These are phyloP conservation scores for Macropis europaea DNA, from an alignment of 2,888 invertebrate species.

Conservation along the genomic window DNA sequence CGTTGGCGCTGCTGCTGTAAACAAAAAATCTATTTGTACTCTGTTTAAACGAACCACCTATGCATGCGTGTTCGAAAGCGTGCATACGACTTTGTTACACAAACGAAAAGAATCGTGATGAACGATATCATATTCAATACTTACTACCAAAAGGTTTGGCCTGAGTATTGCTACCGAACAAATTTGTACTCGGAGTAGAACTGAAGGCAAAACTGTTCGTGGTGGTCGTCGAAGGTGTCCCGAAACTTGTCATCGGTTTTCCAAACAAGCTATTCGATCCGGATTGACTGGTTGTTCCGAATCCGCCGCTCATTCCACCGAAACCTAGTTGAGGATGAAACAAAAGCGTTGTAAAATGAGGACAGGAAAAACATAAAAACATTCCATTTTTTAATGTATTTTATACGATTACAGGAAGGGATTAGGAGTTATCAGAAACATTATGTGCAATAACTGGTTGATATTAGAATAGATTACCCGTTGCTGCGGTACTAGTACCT, in stretches of 20 bases:
- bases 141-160: constrained; percentile 80
- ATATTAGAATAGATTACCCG: constrained; percentile 65
- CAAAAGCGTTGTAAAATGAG: neutral
- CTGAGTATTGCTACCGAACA: constrained; percentile 79
- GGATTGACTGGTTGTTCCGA: constrained; percentile 82
- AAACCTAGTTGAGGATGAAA: constrained; percentile 77
- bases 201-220: constrained; percentile 79
- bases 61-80: neutral
- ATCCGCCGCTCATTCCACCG: constrained; percentile 80
- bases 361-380: neutral
- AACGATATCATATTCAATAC: too few relatives aligned
- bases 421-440: too few relatives aligned
- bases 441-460: constrained; percentile 9
- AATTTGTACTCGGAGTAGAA: constrained; percentile 75
- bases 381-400: constrained; percentile 15
- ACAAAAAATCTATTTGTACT: constrained; percentile 41
- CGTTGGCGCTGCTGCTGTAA: constrained; percentile 72
- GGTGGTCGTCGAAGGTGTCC: constrained; percentile 81
- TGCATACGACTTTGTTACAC: neutral
- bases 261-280: constrained; percentile 85
- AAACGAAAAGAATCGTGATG: too few relatives aligned
- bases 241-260: constrained; percentile 84
- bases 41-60: neutral
- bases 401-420: too few relatives aligned
- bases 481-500: constrained; percentile 78